These are phyloP conservation scores for Mareca strepera DNA, from an alignment of 2,797 vertebrate genomes.

Conservation along the genomic window DNA sequence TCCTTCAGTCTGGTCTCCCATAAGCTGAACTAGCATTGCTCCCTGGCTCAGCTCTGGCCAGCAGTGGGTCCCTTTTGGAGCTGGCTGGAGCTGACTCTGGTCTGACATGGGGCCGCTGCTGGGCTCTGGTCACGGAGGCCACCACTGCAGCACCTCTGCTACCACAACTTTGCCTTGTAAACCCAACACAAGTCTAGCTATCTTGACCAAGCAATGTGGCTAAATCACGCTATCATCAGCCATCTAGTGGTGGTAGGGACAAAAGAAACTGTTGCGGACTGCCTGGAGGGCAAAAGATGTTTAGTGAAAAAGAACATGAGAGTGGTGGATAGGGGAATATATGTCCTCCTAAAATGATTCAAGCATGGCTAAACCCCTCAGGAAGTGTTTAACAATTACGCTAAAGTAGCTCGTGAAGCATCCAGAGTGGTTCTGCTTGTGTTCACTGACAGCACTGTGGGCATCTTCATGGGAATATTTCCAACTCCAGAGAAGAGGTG, in stretches of 20 bases:
- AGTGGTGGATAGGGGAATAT: fast-evolving
- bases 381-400: not conserved
- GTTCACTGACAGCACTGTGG: fast-evolving
- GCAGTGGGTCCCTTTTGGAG: no score
- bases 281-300: not conserved
- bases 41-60: no score
- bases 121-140: no score
- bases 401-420: not conserved
- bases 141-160: no score
- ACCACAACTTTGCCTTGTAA: no score
- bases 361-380: not conserved
- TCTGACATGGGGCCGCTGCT: no score
- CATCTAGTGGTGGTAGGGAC: not conserved
- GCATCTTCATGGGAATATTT: not conserved
- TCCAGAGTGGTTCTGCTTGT: not conserved
- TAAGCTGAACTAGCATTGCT: no score
- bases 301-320: not conserved
- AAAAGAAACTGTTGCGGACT: not conserved
- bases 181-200: not conserved
- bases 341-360: not conserved
- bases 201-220: not conserved
- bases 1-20: no score
- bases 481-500: not conserved
- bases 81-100: no score
- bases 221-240: not conserved